Evolutionary conservation across 2,888 invertebrate species (phyloP), one percentile per base, ranked within the genome.

Genomic region (Orthonychiurus folsomi): DNA sequence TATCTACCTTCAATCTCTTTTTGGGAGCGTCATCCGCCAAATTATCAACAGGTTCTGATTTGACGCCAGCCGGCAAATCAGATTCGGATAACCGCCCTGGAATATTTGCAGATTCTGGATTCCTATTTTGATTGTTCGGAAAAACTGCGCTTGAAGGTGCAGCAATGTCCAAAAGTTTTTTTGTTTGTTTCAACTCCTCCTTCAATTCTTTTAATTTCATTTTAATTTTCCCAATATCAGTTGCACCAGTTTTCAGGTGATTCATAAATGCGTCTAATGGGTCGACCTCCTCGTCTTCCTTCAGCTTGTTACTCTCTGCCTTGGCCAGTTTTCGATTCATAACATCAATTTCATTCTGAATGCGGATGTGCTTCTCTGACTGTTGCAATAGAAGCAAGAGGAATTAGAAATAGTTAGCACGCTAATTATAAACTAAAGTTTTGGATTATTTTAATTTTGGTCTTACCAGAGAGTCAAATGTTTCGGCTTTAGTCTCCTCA

Each of bases 221-320:
- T 66, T 77, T 80, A 47, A 90, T 77, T 47, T 81, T 82, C 48
- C 81, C 82, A 5, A 68, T 61, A 27, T 71, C 70, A 9, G 65
- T 58, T 20, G 60, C 75, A 2, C 78, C 78, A 9, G 75, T 73
- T 64, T 78, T 79, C 47, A 81, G 76, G 23, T 76, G 74, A 3
- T 71, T 70, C 91, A 95, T 93, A 77, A 84, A 95, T 3, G 84
- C 84, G 75, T 95, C 95, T 56, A 95, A 77, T 1, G 87, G 86
- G 75, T 93, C 93, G 52, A 80, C 81, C 5, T 84, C 84, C 9
- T 78, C 78, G 62, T 76, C 73, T 2, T 67, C 70, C 5, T 71
- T 69, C 5, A 61, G 63, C 80, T 80, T 53, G 76, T 63, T 3
- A 74, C 27, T 73, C 81, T 75, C 74, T 48, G 76, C 74, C 52